These are phyloP conservation scores for Coregonus suidteri DNA, from an alignment of 2,797 vertebrate genomes.

Conservation along the genomic window DNA sequence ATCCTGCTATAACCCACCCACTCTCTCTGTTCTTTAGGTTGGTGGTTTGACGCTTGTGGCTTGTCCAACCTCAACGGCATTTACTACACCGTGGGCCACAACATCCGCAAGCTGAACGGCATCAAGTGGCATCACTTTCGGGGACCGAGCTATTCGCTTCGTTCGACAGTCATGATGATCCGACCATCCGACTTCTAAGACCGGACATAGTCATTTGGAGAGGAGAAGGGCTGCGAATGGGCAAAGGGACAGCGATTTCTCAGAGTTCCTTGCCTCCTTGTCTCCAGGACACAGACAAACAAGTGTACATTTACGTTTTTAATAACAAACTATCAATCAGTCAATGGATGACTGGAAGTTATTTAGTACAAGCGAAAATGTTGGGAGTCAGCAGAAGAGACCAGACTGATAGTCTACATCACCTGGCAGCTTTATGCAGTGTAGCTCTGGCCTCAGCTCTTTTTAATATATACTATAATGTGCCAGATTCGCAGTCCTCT, in stretches of 20 bases:
- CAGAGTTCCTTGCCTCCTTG: not conserved
- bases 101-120: slow-evolving; percentile 87
- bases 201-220: not conserved
- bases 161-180: slow-evolving; percentile 86
- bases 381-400: not conserved
- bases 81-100: slow-evolving; percentile 82
- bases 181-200: slow-evolving; percentile 76
- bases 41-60: slow-evolving; percentile 94
- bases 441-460: not conserved
- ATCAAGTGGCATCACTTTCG: slow-evolving; percentile 94
- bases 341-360: slow-evolving; percentile 9
- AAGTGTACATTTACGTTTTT: slow-evolving; percentile 1
- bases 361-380: slow-evolving; percentile 15
- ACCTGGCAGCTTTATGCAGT: not conserved
- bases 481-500: not conserved
- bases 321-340: not conserved
- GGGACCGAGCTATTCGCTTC: slow-evolving; percentile 88
- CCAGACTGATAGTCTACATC: slow-evolving; percentile 7
- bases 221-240: not conserved
- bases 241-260: not conserved
- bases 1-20: not conserved
- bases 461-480: slow-evolving; percentile 2
- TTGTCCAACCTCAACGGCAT: slow-evolving; percentile 91
- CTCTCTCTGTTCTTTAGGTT: slow-evolving; percentile 71
- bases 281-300: not conserved